Evolutionary conservation across 2,888 invertebrate species (phyloP).

Genomic region (Agrochola circellaris): DNA sequence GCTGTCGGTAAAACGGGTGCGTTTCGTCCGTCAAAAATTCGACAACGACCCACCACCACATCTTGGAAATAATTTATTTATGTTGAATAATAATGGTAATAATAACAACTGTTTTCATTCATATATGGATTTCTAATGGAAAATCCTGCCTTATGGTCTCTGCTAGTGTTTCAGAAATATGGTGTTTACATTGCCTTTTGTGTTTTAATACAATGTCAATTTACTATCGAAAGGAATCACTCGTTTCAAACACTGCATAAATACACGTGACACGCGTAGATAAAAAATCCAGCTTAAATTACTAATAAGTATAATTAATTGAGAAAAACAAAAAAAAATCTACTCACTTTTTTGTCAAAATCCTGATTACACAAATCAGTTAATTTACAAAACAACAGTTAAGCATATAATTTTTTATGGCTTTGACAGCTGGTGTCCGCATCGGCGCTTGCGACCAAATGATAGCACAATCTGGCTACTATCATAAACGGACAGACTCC

Average conservation of each 20-base stretch:
- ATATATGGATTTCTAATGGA: slow-evolving; percentile 9
- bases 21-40: too few species aligned
- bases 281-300: background rate
- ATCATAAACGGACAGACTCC: slow-evolving; percentile 43
- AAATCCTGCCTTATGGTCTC: background rate
- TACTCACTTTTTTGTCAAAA: slow-evolving; percentile 25
- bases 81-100: background rate
- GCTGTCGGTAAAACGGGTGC: too few species aligned
- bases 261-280: too few species aligned
- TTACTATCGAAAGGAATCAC: background rate
- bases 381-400: background rate
- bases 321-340: background rate
- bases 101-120: slow-evolving; percentile 27
- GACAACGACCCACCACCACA: too few species aligned
- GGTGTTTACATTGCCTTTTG: slow-evolving; percentile 11
- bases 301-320: background rate
- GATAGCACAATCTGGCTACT: slow-evolving; percentile 38
- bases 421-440: slow-evolving; percentile 23
- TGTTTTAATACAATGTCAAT: background rate
- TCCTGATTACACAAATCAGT: slow-evolving; percentile 17
- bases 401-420: background rate
- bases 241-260: background rate
- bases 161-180: slow-evolving; percentile 2
- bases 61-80: slow-evolving; percentile 11
- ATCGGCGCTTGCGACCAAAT: slow-evolving; percentile 33